Conservation (phyloP, 2,113 vertebrate species). For the Brachionichthys hirsutus region DNA sequence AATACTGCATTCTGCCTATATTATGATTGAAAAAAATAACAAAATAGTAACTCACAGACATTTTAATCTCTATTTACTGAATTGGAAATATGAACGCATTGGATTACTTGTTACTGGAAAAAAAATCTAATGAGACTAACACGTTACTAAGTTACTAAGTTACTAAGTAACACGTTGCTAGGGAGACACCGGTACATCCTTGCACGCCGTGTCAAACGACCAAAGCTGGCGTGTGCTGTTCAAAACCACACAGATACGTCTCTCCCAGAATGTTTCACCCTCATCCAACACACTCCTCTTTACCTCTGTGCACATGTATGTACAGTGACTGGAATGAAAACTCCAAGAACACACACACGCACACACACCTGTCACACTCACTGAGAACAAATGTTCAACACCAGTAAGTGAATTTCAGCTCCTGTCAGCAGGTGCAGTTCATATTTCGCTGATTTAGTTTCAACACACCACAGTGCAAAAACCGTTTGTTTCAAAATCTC, state of each 20-base stretch:
- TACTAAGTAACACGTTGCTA: too few species aligned
- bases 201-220: too few species aligned
- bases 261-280: slow-evolving; percentile 14
- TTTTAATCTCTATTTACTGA: too few species aligned
- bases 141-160: too few species aligned
- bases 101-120: too few species aligned
- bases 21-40: too few species aligned
- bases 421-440: slow-evolving; percentile 11
- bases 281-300: neutral
- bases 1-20: too few species aligned
- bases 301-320: neutral
- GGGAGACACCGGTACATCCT: too few species aligned
- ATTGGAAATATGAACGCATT: too few species aligned
- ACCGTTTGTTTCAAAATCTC: neutral
- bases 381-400: slow-evolving; percentile 9
- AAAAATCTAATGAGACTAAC: too few species aligned
- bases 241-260: neutral
- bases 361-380: slow-evolving; percentile 18
- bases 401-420: slow-evolving; percentile 14
- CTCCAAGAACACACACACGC: neutral
- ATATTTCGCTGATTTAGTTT: slow-evolving; percentile 1
- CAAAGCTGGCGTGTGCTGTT: neutral
- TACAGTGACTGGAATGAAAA: slow-evolving; percentile 5
- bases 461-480: neutral
- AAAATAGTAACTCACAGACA: too few species aligned